Evolutionary conservation across 2,113 vertebrate genomes (phyloP).

Genomic region (Salvator merianae): DNA sequence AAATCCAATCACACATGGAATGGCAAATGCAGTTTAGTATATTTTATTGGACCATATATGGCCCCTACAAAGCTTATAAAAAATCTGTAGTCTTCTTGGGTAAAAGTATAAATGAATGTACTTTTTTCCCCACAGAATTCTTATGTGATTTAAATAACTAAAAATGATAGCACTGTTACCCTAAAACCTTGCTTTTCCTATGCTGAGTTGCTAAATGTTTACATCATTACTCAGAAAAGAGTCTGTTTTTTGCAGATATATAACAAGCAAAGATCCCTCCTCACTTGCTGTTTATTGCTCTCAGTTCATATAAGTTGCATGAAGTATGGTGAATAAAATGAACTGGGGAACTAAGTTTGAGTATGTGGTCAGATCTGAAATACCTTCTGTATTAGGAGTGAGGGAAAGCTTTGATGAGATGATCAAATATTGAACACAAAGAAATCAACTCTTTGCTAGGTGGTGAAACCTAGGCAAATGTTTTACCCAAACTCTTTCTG

Average conservation of each 20-base stretch:
- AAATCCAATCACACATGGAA: neutral
- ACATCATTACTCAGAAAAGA: neutral
- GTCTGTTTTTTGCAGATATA: neutral
- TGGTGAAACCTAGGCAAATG: neutral
- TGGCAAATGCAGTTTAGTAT: neutral
- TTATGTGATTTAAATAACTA: neutral
- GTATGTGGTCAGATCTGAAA: neutral
- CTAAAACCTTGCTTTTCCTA: neutral
- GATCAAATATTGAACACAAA: neutral
- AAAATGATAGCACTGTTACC: neutral
- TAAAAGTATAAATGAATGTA: neutral
- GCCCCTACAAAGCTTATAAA: neutral
- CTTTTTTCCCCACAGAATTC: neutral
- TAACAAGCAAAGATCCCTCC: neutral
- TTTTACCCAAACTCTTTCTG: neutral
- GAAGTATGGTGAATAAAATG: neutral
- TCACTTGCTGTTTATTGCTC: neutral
- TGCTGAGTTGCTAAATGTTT: neutral
- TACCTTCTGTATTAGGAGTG: neutral
- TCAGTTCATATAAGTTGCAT: neutral
- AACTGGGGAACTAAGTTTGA: neutral
- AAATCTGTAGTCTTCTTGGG: neutral
- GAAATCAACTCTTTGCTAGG: neutral
- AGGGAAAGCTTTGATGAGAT: neutral
- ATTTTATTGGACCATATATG: neutral